A percentile compares a stretch with the other conserved stretches of the same genome.
Conservation (phyloP, 92 coral and sea anemone genomes). For the Actinernus sp. region DNA sequence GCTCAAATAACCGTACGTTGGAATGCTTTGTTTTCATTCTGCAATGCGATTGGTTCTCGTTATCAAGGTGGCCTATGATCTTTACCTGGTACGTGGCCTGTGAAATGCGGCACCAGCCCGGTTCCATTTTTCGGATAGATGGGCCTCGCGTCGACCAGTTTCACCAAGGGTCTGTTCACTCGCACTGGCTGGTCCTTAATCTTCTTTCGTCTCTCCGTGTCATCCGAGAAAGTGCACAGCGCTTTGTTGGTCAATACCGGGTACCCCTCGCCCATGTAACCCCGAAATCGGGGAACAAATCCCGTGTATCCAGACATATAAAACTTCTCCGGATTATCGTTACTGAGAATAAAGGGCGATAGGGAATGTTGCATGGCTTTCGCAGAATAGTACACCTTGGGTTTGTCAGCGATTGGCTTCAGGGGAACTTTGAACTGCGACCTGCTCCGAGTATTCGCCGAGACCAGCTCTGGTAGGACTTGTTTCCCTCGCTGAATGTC, state of each 20-base stretch:
- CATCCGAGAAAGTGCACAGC: slow-evolving; percentile 84
- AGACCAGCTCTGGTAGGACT: slow-evolving; percentile 67
- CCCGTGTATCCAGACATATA: slow-evolving; percentile 99
- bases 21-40: no score
- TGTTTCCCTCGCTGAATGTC: slow-evolving; percentile 83
- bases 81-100: slow-evolving; percentile 99
- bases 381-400: slow-evolving; percentile 77
- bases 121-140: slow-evolving; percentile 68
- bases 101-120: slow-evolving; percentile 96
- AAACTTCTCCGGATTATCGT: slow-evolving; percentile 90
- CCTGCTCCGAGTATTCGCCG: slow-evolving; percentile 62
- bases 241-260: slow-evolving; percentile 91
- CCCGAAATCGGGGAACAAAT: slow-evolving; percentile 94
- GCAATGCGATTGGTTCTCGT: no score
- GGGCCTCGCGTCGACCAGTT: slow-evolving; percentile 82
- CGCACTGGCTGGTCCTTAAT: slow-evolving; percentile 79
- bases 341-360: slow-evolving; percentile 82
- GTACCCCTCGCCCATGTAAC: slow-evolving; percentile 90
- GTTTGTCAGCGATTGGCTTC: slow-evolving; percentile 60
- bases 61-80: no score
- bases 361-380: slow-evolving; percentile 91
- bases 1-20: no score
- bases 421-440: slow-evolving; percentile 84
- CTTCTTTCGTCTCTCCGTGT: slow-evolving; percentile 74
- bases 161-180: slow-evolving; percentile 71